A percentile compares a stretch with the other conserved stretches of the same genome.
Evolutionary conservation across 1,140 invertebrate genomes (phyloP).

Genomic region (Leptinotarsa defecta): DNA sequence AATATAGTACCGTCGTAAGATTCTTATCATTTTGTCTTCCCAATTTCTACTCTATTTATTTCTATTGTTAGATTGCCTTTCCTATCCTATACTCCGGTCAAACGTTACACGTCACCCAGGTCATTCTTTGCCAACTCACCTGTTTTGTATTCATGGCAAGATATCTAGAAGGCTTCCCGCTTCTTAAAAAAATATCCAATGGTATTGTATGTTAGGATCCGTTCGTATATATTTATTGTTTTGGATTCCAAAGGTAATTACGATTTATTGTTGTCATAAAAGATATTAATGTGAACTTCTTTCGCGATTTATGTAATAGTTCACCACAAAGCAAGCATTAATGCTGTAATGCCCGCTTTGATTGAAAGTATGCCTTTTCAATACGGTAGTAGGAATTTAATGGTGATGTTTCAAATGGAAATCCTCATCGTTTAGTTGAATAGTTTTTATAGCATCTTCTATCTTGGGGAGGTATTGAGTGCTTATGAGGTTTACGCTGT

Average conservation of each 20-base stretch:
- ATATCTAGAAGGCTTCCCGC: background rate
- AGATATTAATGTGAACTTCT: conserved; percentile 16
- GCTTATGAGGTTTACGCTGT: too few species aligned
- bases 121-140: background rate
- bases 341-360: background rate
- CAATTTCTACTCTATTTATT: background rate
- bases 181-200: conserved; percentile 3
- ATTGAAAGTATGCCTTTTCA: background rate
- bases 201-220: conserved; percentile 7
- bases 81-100: background rate
- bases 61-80: background rate
- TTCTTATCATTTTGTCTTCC: too few species aligned
- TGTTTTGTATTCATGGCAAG: conserved; percentile 15
- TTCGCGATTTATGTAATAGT: conserved; percentile 22
- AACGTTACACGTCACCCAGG: background rate
- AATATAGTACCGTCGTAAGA: too few species aligned
- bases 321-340: background rate
- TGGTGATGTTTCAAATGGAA: background rate
- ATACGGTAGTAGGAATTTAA: background rate
- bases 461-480: too few species aligned
- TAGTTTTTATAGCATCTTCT: too few species aligned
- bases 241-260: conserved; percentile 16
- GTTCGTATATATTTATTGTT: conserved; percentile 11
- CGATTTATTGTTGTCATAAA: conserved; percentile 24
- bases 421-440: too few species aligned